Conservation (phyloP, 2,113 vertebrate species). For the human region DNA sequence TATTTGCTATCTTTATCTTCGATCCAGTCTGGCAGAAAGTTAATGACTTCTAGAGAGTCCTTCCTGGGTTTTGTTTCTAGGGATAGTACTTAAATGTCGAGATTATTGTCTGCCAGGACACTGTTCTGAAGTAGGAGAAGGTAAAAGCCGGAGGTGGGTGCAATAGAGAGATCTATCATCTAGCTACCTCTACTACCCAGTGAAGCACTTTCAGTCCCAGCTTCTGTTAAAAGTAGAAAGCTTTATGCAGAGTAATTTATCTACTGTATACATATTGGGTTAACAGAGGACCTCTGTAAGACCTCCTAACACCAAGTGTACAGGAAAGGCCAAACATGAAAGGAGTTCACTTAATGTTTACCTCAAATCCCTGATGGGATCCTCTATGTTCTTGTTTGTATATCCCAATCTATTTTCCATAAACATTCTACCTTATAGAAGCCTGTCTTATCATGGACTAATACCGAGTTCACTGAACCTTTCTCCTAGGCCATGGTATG, state of each 20-base stretch:
- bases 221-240: conserved; percentile 34
- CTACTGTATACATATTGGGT: not conserved
- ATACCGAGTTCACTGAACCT: not conserved
- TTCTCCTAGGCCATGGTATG: not conserved
- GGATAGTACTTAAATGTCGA: not conserved
- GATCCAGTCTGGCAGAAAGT: not conserved
- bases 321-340: not conserved
- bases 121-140: conserved; percentile 31
- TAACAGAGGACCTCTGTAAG: not conserved
- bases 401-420: not conserved
- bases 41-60: not conserved
- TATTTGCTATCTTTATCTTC: conserved; percentile 39
- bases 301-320: not conserved
- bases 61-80: conserved; percentile 40
- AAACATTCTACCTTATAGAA: not conserved
- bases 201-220: not conserved
- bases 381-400: not conserved
- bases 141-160: not conserved
- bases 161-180: not conserved
- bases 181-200: not conserved
- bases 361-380: not conserved
- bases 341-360: conserved; percentile 20
- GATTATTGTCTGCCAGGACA: not conserved
- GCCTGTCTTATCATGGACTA: not conserved
- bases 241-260: not conserved